phyloP scores from a whole-genome alignment of 2,113 vertebrate species.

The Macrotis lagotis region DNA sequence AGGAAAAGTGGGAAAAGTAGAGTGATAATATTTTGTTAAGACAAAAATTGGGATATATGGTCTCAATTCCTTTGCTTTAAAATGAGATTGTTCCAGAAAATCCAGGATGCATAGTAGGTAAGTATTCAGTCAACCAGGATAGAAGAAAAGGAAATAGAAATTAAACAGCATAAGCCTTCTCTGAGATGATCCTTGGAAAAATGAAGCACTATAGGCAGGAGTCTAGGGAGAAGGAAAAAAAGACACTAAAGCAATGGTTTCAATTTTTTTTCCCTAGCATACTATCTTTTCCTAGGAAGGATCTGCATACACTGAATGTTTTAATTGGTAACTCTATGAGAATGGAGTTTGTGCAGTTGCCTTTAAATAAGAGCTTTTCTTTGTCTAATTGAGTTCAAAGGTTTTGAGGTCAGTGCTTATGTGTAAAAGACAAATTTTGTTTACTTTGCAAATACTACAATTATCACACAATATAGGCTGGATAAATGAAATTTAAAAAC shows the following conservation, averaged over 20 bases:
- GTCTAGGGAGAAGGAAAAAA: not conserved
- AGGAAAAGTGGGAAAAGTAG: too few relatives aligned
- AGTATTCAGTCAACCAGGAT: not conserved
- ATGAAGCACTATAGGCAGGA: not conserved
- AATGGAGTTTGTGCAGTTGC: not conserved
- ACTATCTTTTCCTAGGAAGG: not conserved
- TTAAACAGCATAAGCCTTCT: not conserved
- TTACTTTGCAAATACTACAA: not conserved
- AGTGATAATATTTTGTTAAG: too few relatives aligned
- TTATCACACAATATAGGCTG: not conserved
- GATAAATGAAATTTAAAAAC: not conserved
- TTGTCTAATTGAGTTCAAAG: not conserved
- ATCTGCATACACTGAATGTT: not conserved
- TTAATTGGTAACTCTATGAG: not conserved
- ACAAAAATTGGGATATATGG: too few relatives aligned
- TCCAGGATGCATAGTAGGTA: not conserved
- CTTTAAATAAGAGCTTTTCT: not conserved
- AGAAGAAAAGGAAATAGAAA: not conserved
- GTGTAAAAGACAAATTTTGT: not conserved
- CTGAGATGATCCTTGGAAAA: not conserved
- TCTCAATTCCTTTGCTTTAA: not conserved
- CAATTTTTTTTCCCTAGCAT: not conserved
- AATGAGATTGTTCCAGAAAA: not conserved
- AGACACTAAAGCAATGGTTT: not conserved
- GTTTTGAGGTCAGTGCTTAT: not conserved